A percentile compares a stretch with the other conserved stretches of the same genome.
Conservation (phyloP, 1,140 invertebrate species). For the Wasmannia auropunctata region DNA sequence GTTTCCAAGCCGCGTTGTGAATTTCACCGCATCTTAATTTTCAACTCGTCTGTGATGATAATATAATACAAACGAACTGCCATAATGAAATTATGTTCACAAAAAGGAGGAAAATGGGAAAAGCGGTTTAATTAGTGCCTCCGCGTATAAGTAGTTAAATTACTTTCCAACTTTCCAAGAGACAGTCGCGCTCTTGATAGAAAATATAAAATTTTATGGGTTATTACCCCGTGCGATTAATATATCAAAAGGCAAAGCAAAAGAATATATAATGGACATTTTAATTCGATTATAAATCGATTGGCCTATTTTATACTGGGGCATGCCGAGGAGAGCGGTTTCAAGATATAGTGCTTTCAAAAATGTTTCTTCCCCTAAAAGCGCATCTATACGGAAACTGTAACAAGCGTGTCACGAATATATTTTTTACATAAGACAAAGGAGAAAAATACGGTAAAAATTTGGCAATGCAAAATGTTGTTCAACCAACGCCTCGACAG, state of each 20-base stretch:
- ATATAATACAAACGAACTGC: not conserved
- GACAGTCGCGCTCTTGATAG: not conserved
- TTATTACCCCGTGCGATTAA: not conserved
- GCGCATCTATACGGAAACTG: not conserved
- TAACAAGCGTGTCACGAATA: not conserved
- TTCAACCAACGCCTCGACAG: constrained; percentile 19
- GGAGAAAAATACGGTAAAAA: constrained; percentile 6
- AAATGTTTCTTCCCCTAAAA: not conserved
- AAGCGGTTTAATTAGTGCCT: constrained; percentile 36
- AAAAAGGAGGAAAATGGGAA: constrained; percentile 32
- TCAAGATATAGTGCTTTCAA: not conserved
- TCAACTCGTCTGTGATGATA: constrained; percentile 26
- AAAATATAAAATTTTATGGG: constrained; percentile 22
- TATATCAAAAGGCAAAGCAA: not conserved
- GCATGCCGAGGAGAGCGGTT: not conserved
- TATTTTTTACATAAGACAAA: not conserved
- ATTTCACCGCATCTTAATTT: constrained; percentile 31
- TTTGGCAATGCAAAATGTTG: constrained; percentile 54
- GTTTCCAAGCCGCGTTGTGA: constrained; percentile 12
- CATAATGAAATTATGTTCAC: constrained; percentile 18
- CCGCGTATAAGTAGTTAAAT: constrained; percentile 34
- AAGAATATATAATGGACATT: constrained; percentile 28
- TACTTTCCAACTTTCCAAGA: constrained; percentile 46
- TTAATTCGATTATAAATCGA: constrained; percentile 30
- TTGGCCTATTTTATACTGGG: not conserved